Evolutionary conservation across 2,113 vertebrate species (phyloP).

Genomic region (Pseudopipra pipra): DNA sequence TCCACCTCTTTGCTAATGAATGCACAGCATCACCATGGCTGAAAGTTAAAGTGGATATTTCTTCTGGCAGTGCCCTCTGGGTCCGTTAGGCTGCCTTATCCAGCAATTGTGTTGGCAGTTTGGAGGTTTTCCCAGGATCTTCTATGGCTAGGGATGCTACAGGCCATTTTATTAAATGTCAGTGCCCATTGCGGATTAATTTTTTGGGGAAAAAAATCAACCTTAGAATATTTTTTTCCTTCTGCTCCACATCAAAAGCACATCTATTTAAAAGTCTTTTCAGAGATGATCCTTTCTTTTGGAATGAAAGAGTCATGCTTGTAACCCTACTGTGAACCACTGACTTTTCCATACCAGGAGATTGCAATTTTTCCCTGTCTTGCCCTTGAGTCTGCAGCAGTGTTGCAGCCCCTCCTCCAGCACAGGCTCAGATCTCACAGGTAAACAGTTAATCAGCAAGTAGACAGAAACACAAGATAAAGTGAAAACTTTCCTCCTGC

Average conservation of each 20-base stretch:
- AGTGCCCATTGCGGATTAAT: conserved; percentile 38
- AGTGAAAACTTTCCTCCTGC: background rate
- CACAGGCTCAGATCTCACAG: background rate
- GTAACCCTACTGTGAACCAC: background rate
- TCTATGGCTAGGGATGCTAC: conserved; percentile 36
- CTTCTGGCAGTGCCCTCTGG: conserved; percentile 38
- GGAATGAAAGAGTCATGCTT: background rate
- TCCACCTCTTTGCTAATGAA: conserved; percentile 51
- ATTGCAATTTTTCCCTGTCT: background rate
- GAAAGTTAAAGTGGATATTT: conserved; percentile 46
- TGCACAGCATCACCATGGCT: background rate
- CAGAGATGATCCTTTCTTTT: background rate
- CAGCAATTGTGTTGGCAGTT: conserved; percentile 42
- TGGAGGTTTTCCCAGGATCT: conserved; percentile 58
- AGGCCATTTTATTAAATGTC: conserved; percentile 64
- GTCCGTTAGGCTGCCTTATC: conserved; percentile 2
- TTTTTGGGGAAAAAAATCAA: background rate
- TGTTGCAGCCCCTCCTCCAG: background rate
- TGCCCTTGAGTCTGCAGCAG: background rate
- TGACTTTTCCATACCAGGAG: background rate
- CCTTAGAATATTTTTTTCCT: background rate
- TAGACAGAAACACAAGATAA: background rate
- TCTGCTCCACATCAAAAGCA: background rate
- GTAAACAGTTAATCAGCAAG: background rate
- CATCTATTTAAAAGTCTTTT: background rate